Evolutionary conservation across 1,140 invertebrate genomes (phyloP).

Genomic region (Ctenoplectra terminalis): DNA sequence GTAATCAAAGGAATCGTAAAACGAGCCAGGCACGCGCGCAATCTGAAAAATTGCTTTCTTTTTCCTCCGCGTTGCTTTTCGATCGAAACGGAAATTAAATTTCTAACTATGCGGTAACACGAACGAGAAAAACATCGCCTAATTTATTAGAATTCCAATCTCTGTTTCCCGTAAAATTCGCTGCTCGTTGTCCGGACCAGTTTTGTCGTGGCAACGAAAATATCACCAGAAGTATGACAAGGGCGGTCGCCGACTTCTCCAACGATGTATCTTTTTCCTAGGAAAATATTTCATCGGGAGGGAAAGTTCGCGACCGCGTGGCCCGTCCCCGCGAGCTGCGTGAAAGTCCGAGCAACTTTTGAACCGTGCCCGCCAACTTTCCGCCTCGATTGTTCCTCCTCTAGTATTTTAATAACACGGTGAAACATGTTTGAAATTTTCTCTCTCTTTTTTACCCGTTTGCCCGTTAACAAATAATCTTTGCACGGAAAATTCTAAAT

Average conservation of each 20-base stretch:
- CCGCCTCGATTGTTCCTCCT: not conserved
- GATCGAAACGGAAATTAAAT: not conserved
- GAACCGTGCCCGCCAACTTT: not conserved
- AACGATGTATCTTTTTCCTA: conserved; percentile 10
- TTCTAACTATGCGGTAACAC: not conserved
- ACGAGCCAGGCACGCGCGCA: no score
- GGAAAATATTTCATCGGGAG: conserved; percentile 39
- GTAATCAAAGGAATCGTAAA: not conserved
- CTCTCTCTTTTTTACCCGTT: not conserved
- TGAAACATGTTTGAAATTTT: not conserved
- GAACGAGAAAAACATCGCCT: not conserved
- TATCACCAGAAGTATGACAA: conserved; percentile 13
- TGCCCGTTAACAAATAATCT: not conserved
- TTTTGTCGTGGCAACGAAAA: conserved; percentile 45
- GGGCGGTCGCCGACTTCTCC: not conserved
- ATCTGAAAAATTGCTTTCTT: no score
- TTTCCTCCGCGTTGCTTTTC: not conserved
- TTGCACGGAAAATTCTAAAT: not conserved
- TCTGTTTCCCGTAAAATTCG: conserved; percentile 27
- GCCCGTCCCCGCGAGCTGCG: not conserved
- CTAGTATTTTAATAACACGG: not conserved
- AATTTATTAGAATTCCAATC: conserved; percentile 56
- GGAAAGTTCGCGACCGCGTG: not conserved
- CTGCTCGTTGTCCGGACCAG: not conserved
- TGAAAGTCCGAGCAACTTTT: not conserved